Base-by-base conservation (phyloP, 2,888 invertebrate genomes). In the Acrocyrtus sp. region DNA sequence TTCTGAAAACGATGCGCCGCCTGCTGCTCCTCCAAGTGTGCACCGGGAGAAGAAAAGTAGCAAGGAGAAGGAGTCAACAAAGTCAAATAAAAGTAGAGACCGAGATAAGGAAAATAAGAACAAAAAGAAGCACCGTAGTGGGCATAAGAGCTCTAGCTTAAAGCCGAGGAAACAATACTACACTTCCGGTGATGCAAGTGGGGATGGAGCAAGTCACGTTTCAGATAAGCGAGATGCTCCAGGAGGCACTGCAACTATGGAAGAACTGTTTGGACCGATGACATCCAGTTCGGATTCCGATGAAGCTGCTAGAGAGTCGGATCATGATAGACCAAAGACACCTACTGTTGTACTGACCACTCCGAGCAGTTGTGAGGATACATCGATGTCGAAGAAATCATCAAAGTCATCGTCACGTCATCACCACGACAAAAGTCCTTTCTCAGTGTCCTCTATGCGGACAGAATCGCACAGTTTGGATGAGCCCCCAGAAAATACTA, bases 251-350 rank as follows among this genome's bases (percentile, higher is more conserved):
- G 54, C 76, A 12, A 75, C 79, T 27, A 78, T 79, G 77, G 77
- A 81, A 54, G 79, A 76, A 45, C 47, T 81, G 34, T 80, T 80
- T 60, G 81, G 81, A 51, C 65, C 76, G 29, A 78, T 80, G 79
- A 78, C 78, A 29, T 60, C 76, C 4, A 76, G 77, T 19, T 77
- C 77, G 19, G 72, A 75, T 12, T 78, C 81, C 0, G 81, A 79
- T 39, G 77, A 74, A 29, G 74, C 72, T 22, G 10, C 22, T 1
- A 21, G 63, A 45, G 58, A 72, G 12, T 65, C 75, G 12, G 74
- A 74, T 27, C 62, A 70, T 29, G 78, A 79, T 45, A 54, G 79
- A 19, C 78, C 78, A 0, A 79, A 75, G 51, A 77, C 78, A 24
- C 81, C n/a, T 72, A 76, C 50, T 10, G 60, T 72, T 1, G 58